phyloP scores from a whole-genome alignment of 2,113 vertebrate species.

The Caranx ignobilis region DNA sequence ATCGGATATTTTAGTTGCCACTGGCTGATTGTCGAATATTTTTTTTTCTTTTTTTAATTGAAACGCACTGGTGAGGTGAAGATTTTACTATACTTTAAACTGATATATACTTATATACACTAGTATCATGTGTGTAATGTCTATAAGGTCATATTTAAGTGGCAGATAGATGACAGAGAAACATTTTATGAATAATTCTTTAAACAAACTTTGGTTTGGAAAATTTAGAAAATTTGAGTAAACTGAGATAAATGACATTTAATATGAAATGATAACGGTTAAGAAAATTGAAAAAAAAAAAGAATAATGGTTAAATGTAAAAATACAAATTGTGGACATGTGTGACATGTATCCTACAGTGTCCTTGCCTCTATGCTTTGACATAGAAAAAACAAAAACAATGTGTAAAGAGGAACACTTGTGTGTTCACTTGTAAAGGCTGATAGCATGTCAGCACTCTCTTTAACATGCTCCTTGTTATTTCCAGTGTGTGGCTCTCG shows the following conservation, averaged over 20 bases:
- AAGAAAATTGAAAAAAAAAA: no score
- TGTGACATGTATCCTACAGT: not conserved
- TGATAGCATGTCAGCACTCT: constrained; percentile 7
- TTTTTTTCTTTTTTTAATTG: not conserved
- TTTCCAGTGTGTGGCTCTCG: constrained; percentile 23
- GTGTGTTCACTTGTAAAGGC: not conserved
- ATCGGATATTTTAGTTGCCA: constrained; percentile 6
- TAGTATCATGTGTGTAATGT: no score
- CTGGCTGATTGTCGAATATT: no score
- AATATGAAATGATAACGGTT: no score
- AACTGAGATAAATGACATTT: not conserved
- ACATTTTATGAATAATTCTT: no score
- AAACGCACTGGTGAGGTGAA: not conserved
- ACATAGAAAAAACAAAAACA: not conserved
- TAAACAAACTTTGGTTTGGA: no score
- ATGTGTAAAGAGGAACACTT: not conserved
- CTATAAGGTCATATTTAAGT: no score
- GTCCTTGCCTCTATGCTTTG: not conserved
- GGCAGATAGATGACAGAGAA: no score
- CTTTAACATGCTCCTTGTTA: not conserved
- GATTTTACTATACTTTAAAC: not conserved
- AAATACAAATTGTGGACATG: not conserved
- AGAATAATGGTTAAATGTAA: not conserved
- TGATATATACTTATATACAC: no score
- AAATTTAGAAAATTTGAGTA: not conserved